Conservation (phyloP, 1,140 invertebrate genomes). For the Phocides pigmalion region DNA sequence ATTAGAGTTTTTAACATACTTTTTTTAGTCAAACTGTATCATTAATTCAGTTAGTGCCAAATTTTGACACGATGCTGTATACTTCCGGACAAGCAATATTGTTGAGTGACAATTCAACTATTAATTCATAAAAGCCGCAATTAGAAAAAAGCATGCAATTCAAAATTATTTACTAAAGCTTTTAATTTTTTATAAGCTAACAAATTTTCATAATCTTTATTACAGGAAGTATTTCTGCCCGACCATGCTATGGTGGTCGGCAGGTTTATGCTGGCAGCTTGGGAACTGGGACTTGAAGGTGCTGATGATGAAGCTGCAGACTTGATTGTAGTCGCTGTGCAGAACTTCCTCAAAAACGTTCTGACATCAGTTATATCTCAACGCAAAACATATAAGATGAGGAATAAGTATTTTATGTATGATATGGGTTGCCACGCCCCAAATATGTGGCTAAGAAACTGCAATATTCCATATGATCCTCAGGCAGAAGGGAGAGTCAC, state of each 20-base stretch:
- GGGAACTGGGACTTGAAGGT: slow-evolving; percentile 92
- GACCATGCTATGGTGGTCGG: slow-evolving; percentile 91
- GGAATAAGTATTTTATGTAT: slow-evolving; percentile 88
- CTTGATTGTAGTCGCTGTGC: slow-evolving; percentile 89
- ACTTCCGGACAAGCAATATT: too few species aligned
- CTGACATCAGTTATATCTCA: slow-evolving; percentile 88
- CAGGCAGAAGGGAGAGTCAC: slow-evolving; percentile 78
- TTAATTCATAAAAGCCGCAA: too few species aligned
- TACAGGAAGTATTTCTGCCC: slow-evolving; percentile 88
- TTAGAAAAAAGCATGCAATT: too few species aligned
- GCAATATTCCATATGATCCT: slow-evolving; percentile 74
- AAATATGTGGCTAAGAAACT: slow-evolving; percentile 88
- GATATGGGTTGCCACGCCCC: slow-evolving; percentile 88
- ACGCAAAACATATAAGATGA: slow-evolving; percentile 88
- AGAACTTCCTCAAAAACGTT: slow-evolving; percentile 90
- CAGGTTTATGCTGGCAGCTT: slow-evolving; percentile 90
- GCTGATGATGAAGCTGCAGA: slow-evolving; percentile 91
- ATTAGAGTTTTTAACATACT: too few species aligned
- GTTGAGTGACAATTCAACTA: too few species aligned
- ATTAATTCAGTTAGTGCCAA: too few species aligned
- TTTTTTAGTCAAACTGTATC: too few species aligned
- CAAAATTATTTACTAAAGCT: too few species aligned
- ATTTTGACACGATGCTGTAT: too few species aligned
- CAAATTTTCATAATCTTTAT: too few species aligned
- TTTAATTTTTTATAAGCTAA: too few species aligned